Percentiles rank a stretch among this genome's conserved stretches.
These are phyloP conservation scores for Pseudomyrmex flavicornis DNA, from an alignment of 1,140 invertebrate genomes.

Conservation along the genomic window DNA sequence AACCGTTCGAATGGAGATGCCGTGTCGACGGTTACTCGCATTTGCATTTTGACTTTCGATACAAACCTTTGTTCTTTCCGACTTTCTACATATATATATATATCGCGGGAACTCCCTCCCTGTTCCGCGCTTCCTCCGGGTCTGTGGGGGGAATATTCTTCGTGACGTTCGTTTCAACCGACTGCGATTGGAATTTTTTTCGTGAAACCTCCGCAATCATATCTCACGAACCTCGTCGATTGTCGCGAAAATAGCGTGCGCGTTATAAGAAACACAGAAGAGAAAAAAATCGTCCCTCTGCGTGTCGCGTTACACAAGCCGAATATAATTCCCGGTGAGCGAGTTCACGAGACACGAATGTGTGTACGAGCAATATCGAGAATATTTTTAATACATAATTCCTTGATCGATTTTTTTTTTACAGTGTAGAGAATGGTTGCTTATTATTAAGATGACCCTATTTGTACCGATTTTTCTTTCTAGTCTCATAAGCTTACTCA, in stretches of 20 bases:
- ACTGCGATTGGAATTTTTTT: constrained; percentile 36
- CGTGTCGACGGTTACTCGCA: constrained; percentile 76
- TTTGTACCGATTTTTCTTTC: too few species aligned
- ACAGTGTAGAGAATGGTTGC: background rate
- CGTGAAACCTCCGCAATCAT: constrained; percentile 50
- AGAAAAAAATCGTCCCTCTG: constrained; percentile 14
- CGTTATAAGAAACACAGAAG: background rate
- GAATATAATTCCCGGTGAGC: constrained; percentile 34
- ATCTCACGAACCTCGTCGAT: constrained; percentile 50
- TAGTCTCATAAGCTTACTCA: too few species aligned
- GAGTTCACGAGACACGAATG: constrained; percentile 36
- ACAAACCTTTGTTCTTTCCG: constrained; percentile 72
- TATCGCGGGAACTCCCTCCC: background rate
- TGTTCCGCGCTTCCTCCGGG: background rate
- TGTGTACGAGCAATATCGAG: background rate
- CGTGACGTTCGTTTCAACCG: constrained; percentile 26
- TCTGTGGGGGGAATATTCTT: constrained; percentile 7
- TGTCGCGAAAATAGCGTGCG: constrained; percentile 49
- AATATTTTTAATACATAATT: background rate
- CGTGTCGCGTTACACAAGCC: constrained; percentile 41
- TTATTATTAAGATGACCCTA: too few species aligned
- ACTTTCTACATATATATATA: background rate
- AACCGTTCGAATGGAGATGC: constrained; percentile 77
- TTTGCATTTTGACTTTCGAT: constrained; percentile 78
- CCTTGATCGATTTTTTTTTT: background rate